A percentile compares a stretch with the other conserved stretches of the same genome.
These are phyloP conservation scores for Nestor notabilis DNA, from an alignment of 2,113 vertebrate genomes.

Conservation along the genomic window DNA sequence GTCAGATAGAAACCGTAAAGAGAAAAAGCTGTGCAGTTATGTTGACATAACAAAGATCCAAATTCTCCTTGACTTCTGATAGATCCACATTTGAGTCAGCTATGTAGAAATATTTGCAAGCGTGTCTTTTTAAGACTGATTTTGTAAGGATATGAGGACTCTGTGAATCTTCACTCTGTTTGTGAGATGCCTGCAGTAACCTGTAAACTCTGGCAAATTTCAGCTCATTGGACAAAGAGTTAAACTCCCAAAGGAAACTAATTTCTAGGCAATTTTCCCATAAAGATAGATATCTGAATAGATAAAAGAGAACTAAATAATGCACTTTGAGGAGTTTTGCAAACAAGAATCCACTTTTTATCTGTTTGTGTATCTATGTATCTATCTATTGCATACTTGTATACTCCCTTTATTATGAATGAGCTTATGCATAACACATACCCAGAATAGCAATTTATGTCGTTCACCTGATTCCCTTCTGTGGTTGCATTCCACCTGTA, in stretches of 20 bases:
- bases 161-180: neutral
- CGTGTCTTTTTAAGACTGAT: neutral
- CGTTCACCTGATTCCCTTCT: neutral
- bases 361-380: constrained; percentile 33
- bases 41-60: neutral
- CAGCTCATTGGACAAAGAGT: neutral
- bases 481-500: neutral
- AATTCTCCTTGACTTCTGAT: neutral
- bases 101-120: neutral
- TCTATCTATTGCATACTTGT: neutral
- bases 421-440: neutral
- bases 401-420: neutral
- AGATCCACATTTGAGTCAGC: neutral
- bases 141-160: neutral
- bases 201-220: neutral
- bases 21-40: neutral
- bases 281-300: neutral
- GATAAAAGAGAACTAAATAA: neutral
- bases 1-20: neutral
- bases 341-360: constrained; percentile 23
- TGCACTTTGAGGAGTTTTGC: neutral
- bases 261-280: neutral
- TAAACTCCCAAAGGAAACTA: neutral
- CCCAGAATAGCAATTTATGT: neutral
- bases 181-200: neutral